phyloP scores from a whole-genome alignment of 2,888 invertebrate genomes.

The Acronicta aceris region DNA sequence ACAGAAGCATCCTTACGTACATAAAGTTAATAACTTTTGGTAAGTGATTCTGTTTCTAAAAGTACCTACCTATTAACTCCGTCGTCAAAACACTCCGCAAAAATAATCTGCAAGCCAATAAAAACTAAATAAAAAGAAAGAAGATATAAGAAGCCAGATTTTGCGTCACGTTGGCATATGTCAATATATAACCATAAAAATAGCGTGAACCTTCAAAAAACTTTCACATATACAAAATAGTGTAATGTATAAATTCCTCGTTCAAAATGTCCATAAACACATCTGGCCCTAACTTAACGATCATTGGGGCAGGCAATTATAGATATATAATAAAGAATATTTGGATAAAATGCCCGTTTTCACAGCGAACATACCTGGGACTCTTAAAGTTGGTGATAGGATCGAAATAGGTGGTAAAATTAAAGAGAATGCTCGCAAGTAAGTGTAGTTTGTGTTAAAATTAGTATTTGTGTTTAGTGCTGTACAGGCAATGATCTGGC shows the following conservation, averaged over 20 bases:
- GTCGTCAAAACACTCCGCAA: background rate
- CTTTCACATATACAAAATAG: slow-evolving; percentile 59
- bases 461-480: background rate
- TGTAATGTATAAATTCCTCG: slow-evolving; percentile 82
- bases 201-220: slow-evolving; percentile 44
- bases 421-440: slow-evolving; percentile 85
- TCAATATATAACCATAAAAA: slow-evolving; percentile 55
- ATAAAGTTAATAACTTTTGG: no score
- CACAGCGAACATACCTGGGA: slow-evolving; percentile 80
- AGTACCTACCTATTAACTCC: background rate
- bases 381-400: slow-evolving; percentile 81
- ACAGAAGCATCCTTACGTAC: no score
- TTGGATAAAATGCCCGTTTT: slow-evolving; percentile 81
- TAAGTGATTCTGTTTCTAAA: background rate
- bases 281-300: slow-evolving; percentile 68
- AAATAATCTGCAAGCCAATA: slow-evolving; percentile 5
- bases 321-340: slow-evolving; percentile 43
- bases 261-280: slow-evolving; percentile 80
- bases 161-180: slow-evolving; percentile 46
- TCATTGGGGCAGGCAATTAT: slow-evolving; percentile 59
- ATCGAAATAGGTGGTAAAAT: slow-evolving; percentile 87
- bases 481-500: background rate
- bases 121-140: slow-evolving; percentile 27
- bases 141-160: slow-evolving; percentile 26
- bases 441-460: slow-evolving; percentile 49